Base-by-base conservation (phyloP, 2,797 vertebrate genomes). In the Poeciliopsis presidionis region DNA sequence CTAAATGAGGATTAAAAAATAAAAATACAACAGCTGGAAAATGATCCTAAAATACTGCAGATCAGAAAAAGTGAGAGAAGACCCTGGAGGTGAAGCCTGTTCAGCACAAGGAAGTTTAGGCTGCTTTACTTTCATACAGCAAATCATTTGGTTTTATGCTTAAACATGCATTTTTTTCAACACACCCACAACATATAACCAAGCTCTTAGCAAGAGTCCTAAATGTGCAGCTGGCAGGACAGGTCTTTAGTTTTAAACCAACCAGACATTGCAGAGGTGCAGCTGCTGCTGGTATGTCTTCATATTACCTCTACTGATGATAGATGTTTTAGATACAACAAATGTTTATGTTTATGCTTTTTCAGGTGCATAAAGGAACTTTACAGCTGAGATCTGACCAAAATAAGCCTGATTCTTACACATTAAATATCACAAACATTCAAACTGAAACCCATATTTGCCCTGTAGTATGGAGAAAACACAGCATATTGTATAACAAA, bases 41-140 rank as follows among this genome's bases (percentile, higher is more conserved):
- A 91, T 87, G 93, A 95, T 94, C 90, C 90, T 95, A 95, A 80
- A 95, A 96, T 88, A 94, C 94, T 94, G 95, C 82, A 91, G 80
- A 94, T 95, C 93, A 93, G 93, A 93, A 84, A 46, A 70, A 28
- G 43, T 71, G 43, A 94, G 76, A 94, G 75, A 88, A 84, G 87
- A 93, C 87, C 92, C 94, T 78, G 89, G 91, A 91, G 93, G 93
- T 91, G 91, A 93, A 91, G 90, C 88, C 75, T 80, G 83, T 73
- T 78, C 61, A 78, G 83, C 81, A 59, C 57, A 71, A 81, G 61
- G 70, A 82, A 43, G 57, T 72, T 14, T 71, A 79, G 72, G 77
- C 78, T 80, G 88, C 87, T 87, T 90, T 86, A 86, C 88, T 84
- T 88, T 85, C 80, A 81, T 85, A 86, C 81, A 90, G 90, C 83